Base-by-base conservation (phyloP, 1,140 invertebrate species). In the Euschistus heros region DNA sequence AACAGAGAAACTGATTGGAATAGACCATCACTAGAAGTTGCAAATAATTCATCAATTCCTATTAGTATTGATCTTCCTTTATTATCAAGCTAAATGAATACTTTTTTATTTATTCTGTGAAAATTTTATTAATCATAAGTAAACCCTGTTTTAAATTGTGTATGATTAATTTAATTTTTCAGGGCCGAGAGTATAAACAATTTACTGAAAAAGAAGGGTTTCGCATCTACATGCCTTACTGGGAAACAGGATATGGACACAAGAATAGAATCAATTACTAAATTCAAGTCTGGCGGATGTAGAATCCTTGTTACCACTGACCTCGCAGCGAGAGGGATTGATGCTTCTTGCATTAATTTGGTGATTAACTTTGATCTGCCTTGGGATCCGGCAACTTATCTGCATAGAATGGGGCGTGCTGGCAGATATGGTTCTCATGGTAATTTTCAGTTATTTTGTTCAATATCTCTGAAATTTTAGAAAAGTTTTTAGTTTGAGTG, bases 351-450 rank as follows among this genome's bases (percentile, higher is more conserved):
- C 79, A 86, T 98, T 8, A 90, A 98, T 80, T 77, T 98, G 50
- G 87, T 98, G 0, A 83, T 99, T 13, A 97, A 98, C 77, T 81
- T 97, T 71, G 95, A 98, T 74, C 74, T 88, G 47, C 92, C 97
- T 2, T 72, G 70, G 60, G 86, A 94, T 73, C 80, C 82, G 70
- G 85, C 90, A 63, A 96, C 91, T 2, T 98, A 98, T 81, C 81
- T 98, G 66, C 97, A 98, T 78, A 81, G 96, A 74, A 94, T 97
- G 73, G 96, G 96, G 7, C 81, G 95, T 71, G 92, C 93, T 62
- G 96, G 95, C 1, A 80, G 96, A 70, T 98, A 86, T 79, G 91
- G 91, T 1, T 85, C 87, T 18, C 80, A 81, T 72, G 90, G 89
- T 64, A 80, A 68, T 54, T 22, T 4, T 22, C 10, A 10, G 2